phyloP scores from a whole-genome alignment of 2,888 invertebrate genomes.

The Aspidiotus destructor region DNA sequence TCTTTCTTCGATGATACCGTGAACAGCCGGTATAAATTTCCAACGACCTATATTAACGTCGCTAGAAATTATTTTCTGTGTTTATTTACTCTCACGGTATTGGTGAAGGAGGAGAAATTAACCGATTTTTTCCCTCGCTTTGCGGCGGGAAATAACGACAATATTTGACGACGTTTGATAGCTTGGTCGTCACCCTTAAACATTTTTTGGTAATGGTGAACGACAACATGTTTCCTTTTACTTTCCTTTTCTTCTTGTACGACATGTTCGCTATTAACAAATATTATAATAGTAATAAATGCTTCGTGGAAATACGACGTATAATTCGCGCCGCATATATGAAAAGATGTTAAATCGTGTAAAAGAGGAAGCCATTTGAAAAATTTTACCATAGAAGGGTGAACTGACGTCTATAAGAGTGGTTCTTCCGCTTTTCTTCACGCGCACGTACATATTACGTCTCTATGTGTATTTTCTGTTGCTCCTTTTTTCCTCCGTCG shows the following conservation, averaged over 20 bases:
- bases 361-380: slow-evolving; percentile 4
- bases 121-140: no score
- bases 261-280: background rate
- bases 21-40: no score
- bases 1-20: no score
- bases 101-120: no score
- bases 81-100: no score
- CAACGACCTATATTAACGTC: no score
- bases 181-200: no score
- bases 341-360: background rate
- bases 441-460: background rate
- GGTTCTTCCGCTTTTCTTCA: background rate
- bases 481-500: background rate
- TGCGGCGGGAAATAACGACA: no score
- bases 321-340: background rate
- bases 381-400: background rate
- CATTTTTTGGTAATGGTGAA: background rate
- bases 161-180: no score
- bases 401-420: background rate
- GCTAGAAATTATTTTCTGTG: no score
- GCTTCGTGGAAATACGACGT: background rate
- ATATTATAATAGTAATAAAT: background rate
- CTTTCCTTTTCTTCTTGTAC: no score
- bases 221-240: background rate
- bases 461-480: background rate